Evolutionary conservation across 2,888 invertebrate genomes (phyloP).

Genomic region (Lacanobia wlatinum): DNA sequence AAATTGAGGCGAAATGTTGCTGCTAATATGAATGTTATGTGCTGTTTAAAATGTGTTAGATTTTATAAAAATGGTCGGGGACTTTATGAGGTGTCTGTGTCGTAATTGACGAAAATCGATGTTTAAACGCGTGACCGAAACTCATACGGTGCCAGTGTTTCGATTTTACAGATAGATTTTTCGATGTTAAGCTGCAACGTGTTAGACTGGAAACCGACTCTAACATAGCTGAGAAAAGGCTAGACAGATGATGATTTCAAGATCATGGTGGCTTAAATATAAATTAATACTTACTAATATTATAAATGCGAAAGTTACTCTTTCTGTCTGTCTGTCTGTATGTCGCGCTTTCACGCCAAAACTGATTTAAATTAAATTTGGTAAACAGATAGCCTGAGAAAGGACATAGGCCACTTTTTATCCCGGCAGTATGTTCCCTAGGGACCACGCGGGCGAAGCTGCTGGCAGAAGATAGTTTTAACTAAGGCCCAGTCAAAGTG

Average conservation of each 20-base stretch:
- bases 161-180: neutral
- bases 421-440: too few species aligned
- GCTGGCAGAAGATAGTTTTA: too few species aligned
- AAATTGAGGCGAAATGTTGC: conserved; percentile 65
- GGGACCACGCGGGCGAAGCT: too few species aligned
- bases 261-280: too few species aligned
- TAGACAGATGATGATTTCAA: neutral
- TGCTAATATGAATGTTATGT: conserved; percentile 45
- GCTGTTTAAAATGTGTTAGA: conserved; percentile 28
- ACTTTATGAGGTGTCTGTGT: neutral
- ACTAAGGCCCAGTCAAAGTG: neutral
- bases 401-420: too few species aligned
- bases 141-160: neutral
- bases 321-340: too few species aligned
- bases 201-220: neutral
- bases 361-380: too few species aligned
- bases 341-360: too few species aligned
- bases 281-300: too few species aligned
- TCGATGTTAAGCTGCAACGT: neutral
- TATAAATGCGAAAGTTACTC: too few species aligned
- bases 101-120: neutral
- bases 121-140: neutral
- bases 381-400: too few species aligned
- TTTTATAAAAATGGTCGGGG: neutral
- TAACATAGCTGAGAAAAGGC: neutral